These are phyloP conservation scores for Ivindomyrus marchei DNA, from an alignment of 2,113 vertebrate species.

Conservation along the genomic window DNA sequence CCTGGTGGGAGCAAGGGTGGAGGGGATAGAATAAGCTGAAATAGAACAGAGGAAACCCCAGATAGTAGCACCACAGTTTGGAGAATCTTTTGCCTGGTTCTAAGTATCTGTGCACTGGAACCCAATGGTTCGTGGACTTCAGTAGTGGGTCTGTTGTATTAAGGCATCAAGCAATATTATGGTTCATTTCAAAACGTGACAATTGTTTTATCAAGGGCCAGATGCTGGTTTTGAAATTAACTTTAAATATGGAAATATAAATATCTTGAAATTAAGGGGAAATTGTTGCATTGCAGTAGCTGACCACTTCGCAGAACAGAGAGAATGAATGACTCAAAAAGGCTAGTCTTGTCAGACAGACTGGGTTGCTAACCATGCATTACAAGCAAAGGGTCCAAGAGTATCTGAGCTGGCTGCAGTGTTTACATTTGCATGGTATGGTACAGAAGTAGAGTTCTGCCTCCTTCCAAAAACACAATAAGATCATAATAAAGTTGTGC, in stretches of 20 bases:
- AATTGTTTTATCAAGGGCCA: not conserved
- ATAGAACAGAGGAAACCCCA: not conserved
- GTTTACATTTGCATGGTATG: not conserved
- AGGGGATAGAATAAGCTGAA: not conserved
- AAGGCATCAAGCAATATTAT: not conserved
- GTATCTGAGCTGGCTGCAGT: not conserved
- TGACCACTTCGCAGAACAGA: not conserved
- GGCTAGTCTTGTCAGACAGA: not conserved
- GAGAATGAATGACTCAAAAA: not conserved
- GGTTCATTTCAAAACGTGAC: not conserved
- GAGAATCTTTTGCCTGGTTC: not conserved
- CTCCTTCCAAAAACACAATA: not conserved
- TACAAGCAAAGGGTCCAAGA: too few relatives aligned
- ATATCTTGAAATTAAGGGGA: not conserved
- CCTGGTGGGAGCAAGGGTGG: not conserved
- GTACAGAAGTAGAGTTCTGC: not conserved
- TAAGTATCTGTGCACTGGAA: not conserved
- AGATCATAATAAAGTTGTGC: not conserved
- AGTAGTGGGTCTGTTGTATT: slow-evolving; percentile 11
- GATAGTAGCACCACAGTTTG: not conserved
- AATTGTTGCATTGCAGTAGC: not conserved
- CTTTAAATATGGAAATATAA: not conserved
- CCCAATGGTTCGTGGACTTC: not conserved
- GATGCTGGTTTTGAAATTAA: not conserved
- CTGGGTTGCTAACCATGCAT: not conserved